Base-by-base conservation (phyloP, 1,140 invertebrate genomes). In the Hyposmocoma kahamanoa region DNA sequence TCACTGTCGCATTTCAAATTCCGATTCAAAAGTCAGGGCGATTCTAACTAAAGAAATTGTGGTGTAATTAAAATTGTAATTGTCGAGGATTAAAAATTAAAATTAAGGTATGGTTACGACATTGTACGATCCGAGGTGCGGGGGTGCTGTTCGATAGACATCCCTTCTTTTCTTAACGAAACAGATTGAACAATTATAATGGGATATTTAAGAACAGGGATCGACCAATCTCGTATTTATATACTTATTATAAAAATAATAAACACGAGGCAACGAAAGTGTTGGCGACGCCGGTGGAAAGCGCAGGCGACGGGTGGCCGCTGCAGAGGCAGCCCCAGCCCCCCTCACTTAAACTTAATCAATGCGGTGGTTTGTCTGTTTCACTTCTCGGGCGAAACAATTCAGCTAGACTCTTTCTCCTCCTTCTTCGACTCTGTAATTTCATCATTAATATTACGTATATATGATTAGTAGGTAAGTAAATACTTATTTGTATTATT, bases 391-490 rank as follows among this genome's bases (percentile, higher is more conserved):
- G 54, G 58, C 59, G 67, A 73, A 72, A 67, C 69, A 72, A 83
- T 85, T 85, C 82, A 85, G 79, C 82, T 85, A 42, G 82, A 85
- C 66, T 85, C 82, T 57, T 85, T 85, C 63, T 84, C 77, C 58
- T 84, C 81, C 58, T 84, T 79, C 71, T 84, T 84, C n/a, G 79
- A 73, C 65, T 85, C 82, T 85, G 78, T 1, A 73, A n/a, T n/a
- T n/a, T n/a, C n/a, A n/a, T n/a, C n/a, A n/a, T n/a, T n/a, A n/a
- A n/a, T n/a, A n/a, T n/a, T n/a, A n/a, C n/a, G n/a, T n/a, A n/a
- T n/a, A n/a, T n/a, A n/a, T n/a, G n/a, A n/a, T n/a, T n/a, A n/a
- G n/a, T n/a, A n/a, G n/a, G n/a, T n/a, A n/a, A n/a, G n/a, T n/a
- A n/a, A n/a, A n/a, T n/a, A n/a, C n/a, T n/a, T n/a, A n/a, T n/a